Percentiles rank a stretch among this genome's conserved stretches.
Evolutionary conservation across 2,888 invertebrate genomes (phyloP).

Genomic region (Chymomyza caudatula): DNA sequence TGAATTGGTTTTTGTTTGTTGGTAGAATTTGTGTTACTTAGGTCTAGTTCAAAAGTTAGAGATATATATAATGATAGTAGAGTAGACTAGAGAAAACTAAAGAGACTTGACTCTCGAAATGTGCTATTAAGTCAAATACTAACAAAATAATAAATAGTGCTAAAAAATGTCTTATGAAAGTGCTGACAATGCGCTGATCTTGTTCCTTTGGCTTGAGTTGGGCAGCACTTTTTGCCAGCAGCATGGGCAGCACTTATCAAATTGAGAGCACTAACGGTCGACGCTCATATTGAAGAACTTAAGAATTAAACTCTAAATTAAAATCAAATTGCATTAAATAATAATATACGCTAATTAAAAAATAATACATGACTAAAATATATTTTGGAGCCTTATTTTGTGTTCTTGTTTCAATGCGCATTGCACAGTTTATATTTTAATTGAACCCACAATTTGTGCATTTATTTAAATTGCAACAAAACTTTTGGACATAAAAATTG

Average conservation of each 20-base stretch:
- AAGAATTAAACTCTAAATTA: slow-evolving; percentile 24
- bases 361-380: slow-evolving; percentile 5
- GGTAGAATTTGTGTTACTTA: slow-evolving; percentile 51
- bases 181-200: neutral
- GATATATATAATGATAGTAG: neutral
- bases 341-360: slow-evolving; percentile 19
- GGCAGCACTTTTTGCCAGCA: neutral
- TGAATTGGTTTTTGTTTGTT: slow-evolving; percentile 64
- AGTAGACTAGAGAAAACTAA: neutral
- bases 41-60: slow-evolving; percentile 12
- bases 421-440: slow-evolving; percentile 10
- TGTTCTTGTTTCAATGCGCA: slow-evolving; percentile 44
- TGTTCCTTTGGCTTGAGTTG: neutral
- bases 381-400: slow-evolving; percentile 9
- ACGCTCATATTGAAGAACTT: neutral
- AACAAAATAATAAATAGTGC: neutral
- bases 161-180: neutral
- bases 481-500: neutral
- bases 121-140: neutral
- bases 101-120: neutral
- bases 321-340: slow-evolving; percentile 18
- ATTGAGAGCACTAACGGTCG: neutral
- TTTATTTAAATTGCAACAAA: slow-evolving; percentile 45
- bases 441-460: slow-evolving; percentile 50
- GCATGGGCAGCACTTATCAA: neutral